These are phyloP conservation scores for Rhabdomys dilectus DNA, from an alignment of 2,113 vertebrate genomes.

Conservation along the genomic window DNA sequence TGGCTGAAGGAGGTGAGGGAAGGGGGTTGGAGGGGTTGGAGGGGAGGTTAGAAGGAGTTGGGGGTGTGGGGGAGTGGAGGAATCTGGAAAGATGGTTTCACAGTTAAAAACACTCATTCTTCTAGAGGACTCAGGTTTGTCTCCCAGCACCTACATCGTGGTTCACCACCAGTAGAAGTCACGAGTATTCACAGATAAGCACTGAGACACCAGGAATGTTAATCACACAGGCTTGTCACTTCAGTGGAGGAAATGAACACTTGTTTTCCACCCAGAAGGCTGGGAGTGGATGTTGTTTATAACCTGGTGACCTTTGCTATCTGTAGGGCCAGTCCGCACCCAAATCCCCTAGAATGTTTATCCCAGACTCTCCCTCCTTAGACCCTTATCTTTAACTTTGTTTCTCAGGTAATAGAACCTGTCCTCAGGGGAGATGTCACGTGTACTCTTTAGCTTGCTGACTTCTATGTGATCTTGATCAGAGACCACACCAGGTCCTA, in stretches of 20 bases:
- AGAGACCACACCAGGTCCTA: neutral
- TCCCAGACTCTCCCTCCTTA: neutral
- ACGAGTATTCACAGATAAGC: neutral
- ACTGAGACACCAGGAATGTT: neutral
- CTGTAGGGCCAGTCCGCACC: neutral
- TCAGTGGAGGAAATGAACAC: neutral
- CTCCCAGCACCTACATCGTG: neutral
- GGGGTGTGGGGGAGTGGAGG: neutral
- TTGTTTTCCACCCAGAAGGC: neutral
- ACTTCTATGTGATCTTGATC: neutral
- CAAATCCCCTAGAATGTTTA: too few species aligned
- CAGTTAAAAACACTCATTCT: too few species aligned
- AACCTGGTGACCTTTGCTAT: neutral
- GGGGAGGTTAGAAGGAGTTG: too few species aligned
- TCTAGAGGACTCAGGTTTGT: neutral
- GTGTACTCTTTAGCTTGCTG: neutral
- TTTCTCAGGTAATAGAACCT: neutral
- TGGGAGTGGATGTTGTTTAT: neutral
- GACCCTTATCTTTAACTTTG: neutral
- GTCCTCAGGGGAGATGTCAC: neutral
- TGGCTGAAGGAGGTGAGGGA: neutral
- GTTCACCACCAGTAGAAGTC: neutral
- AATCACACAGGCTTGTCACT: neutral
- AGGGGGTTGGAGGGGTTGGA: too few species aligned
- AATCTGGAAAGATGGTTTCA: neutral